Evolutionary conservation across 2,888 invertebrate species (phyloP), one percentile per base, ranked within the genome.

Genomic region (Pheosia tremula): DNA sequence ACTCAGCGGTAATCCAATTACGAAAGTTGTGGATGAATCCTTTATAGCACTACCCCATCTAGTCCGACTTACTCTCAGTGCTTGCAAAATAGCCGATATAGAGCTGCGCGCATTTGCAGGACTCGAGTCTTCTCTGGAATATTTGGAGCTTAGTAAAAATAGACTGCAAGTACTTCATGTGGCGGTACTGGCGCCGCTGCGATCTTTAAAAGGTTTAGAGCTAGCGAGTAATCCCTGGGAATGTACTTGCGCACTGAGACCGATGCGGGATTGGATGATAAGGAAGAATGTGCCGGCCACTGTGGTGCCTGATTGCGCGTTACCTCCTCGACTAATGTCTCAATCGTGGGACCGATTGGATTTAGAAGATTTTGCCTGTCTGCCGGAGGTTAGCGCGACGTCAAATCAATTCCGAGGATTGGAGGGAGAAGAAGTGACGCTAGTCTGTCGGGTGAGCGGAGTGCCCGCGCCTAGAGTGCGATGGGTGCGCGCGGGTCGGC

Each of bases 181-280:
- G 11, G 94, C 95, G 47, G 95, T 96, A 10, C 91, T 97, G 65
- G 96, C 96, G 0, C 94, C 95, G 9, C 87, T 97, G 56, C 91
- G 95, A 69, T 95, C 95, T 68, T 87, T 97, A 59, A 96, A 97
- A 80, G 97, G 96, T 11, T 88, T 97, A 66, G 97, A 97, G 77
- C 86, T 97, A 69, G 95, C 96, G n/a, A 95, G 94, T 64, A 97
- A 97, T 86, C 96, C 96, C 0, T 97, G 97, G 97, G 96, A 97
- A 84, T 97, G 97, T 84, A 96, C 97, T 53, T 97, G 97, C 83
- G 94, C 95, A 39, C 84, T 97, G 64, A 93, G 97, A 60, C 96
- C 97, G 0, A 85, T 97, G 67, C 91, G 97, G 37, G 96, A 96
- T 76, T 97, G 97, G 97, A 96, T 97, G 96, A 87, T 96, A 66